Conservation (phyloP, 2,113 vertebrate species). For the Solea solea region DNA sequence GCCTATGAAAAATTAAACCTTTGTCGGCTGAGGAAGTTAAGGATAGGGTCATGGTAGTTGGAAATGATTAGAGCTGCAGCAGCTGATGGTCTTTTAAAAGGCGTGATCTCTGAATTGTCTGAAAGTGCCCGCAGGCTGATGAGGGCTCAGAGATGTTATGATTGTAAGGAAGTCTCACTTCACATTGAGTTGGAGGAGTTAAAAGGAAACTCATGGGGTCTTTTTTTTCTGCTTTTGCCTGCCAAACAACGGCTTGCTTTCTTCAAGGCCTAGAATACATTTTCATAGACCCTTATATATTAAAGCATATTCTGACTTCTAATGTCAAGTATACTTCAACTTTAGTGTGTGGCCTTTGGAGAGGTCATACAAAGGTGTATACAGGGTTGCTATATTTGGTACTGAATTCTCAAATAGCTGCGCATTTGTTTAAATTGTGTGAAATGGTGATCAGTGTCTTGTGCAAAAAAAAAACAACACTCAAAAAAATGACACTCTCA, state of each 20-base stretch:
- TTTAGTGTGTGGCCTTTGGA: no score
- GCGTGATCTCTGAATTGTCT: slow-evolving; percentile 7
- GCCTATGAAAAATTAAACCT: not conserved
- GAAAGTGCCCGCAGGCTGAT: slow-evolving; percentile 20
- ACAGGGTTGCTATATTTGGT: no score
- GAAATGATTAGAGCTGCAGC: slow-evolving; percentile 14
- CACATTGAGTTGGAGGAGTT: slow-evolving; percentile 10
- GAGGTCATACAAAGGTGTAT: no score
- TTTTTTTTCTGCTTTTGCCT: not conserved
- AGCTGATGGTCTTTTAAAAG: slow-evolving; percentile 17
- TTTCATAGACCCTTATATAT: no score
- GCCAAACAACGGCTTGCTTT: not conserved
- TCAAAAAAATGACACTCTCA: no score
- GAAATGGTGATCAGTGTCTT: no score
- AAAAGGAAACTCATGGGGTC: slow-evolving; percentile 1
- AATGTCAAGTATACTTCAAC: no score
- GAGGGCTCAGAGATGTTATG: slow-evolving; percentile 15
- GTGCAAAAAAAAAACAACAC: no score
- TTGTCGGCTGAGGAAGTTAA: slow-evolving; percentile 8
- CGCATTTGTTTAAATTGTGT: no score
- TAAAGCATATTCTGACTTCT: no score
- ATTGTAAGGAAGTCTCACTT: slow-evolving; percentile 14
- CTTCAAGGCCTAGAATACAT: not conserved
- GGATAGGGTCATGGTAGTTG: slow-evolving; percentile 11
- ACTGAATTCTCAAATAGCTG: no score